Conservation (phyloP, 2,797 vertebrate species). For the Hyperoplus immaculatus region DNA sequence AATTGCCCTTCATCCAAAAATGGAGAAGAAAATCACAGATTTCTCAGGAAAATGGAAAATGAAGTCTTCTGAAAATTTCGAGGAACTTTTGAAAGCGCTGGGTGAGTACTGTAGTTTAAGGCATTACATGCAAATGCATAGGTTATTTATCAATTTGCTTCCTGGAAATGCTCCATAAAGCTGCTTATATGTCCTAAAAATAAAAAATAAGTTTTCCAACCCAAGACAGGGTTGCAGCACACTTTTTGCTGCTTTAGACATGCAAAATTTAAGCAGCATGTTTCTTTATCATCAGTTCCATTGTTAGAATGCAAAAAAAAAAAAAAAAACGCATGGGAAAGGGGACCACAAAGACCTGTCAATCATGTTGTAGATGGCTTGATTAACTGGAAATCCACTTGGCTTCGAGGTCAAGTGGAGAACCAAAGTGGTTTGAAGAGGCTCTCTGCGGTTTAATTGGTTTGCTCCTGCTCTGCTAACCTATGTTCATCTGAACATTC, state of each 20-base stretch:
- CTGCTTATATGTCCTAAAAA: neutral
- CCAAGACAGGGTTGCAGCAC: neutral
- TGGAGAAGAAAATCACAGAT: constrained; percentile 83
- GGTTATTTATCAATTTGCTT: neutral
- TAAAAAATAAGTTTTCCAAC: neutral
- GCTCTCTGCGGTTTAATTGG: constrained; percentile 40
- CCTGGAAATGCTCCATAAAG: neutral
- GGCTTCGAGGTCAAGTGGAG: constrained; percentile 35
- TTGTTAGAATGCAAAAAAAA: constrained; percentile 32
- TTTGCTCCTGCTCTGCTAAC: constrained; percentile 10
- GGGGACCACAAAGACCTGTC: constrained; percentile 33
- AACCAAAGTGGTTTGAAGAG: constrained; percentile 36
- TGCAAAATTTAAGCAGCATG: neutral
- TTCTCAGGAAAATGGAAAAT: constrained; percentile 96
- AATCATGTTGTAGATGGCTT: constrained; percentile 37
- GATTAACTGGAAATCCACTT: constrained; percentile 48
- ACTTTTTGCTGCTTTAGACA: neutral
- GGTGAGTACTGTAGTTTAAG: constrained; percentile 82
- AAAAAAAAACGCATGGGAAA: constrained; percentile 13
- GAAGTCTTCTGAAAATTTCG: constrained; percentile 93
- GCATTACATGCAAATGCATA: neutral
- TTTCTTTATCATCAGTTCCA: neutral
- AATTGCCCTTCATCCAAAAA: constrained; percentile 23
- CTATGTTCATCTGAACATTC: constrained; percentile 8
- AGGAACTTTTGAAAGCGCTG: constrained; percentile 91